Evolutionary conservation across 2,113 vertebrate genomes (phyloP), one percentile per base, ranked within the genome.

Genomic region (Oryzias celebensis): DNA sequence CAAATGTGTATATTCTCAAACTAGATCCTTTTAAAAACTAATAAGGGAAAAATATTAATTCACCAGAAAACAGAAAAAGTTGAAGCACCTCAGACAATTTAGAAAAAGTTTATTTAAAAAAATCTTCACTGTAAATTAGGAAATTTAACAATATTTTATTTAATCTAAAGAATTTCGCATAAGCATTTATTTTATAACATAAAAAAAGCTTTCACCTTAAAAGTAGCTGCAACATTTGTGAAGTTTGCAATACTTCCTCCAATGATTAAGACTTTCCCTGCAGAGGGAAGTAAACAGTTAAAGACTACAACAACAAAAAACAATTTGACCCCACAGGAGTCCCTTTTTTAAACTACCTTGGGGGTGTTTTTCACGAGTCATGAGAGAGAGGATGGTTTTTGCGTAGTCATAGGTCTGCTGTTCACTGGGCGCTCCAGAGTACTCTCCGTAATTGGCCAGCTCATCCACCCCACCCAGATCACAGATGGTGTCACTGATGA

Each of bases 371-470:
- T 99, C 95, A 0, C 93, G 90, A 0, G 97, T 99, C 95, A 99
- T 99, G 71, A 99, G 95, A 4, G 95, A 97, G 14, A 99, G 94
- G 77, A 99, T 98, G 18, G 97, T 99, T 91, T 98, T 99, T 14
- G 97, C 97, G 0, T 99, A 99, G 89, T 99, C 97, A 0, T 99
- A 99, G 13, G 96, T 99, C 91, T 99, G 97, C 46, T 99, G 97
- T 68, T 99, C 96, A 0, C 97, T 99, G 7, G 97, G 97, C 7
- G 97, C 96, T 0, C 97, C 97, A 0, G 97, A 99, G 73, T 99
- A 99, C 46, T 99, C 97, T 26, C 97, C 97, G 0, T 99, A 99
- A 80, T 99, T 99, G 0, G 97, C 97, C 84, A 99, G 90, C 58
- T 99, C 97, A 4, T 96, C 90, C 69, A 98, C 96, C 1, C 97